Evolutionary conservation across 2,113 vertebrate genomes (phyloP), one percentile per base, ranked within the genome.

Genomic region (Boleophthalmus pectinirostris): DNA sequence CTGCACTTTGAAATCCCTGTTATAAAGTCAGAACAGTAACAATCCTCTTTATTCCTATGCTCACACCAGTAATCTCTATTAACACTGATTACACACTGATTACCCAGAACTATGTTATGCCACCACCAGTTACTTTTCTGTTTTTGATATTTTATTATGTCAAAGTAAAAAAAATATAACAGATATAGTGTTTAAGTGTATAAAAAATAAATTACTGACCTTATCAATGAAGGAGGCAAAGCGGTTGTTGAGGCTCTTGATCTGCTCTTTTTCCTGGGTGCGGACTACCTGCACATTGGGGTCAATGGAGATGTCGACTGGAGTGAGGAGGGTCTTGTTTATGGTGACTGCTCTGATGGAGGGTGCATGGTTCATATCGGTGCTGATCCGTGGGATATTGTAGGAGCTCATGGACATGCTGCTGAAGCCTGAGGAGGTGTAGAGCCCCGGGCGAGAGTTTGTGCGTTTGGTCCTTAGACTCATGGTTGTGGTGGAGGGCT

Each of bases 221-320:
- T 95, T 94, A 70, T 94, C 88, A 0, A 95, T 95, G 79, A 92
- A 92, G 21, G 88, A 88, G 33, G 75, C 92, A 4, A 94, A 93
- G 13, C 90, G 93, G 70, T 95, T 91, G 77, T 93, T 95, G 68
- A 95, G 91, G 0, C 23, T 70, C 85, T 94, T 93, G 81, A 95
- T 95, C 88, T 95, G 88, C 10, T 96, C 92, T 67, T 93, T 93
- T 81, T 96, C 94, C 69, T 95, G 81, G 29, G 61, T 84, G 0
- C 91, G 90, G 35, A 93, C 90, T 9, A 75, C 83, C 64, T 94
- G 93, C 66, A 96, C 57, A 5, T 58, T 81, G 0, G 94, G 92
- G 68, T 94, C 95, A 35, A 95, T 85, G 21, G 90, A 84, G 4
- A 93, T 20, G 0, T 93, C 85, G 57, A 95, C 66, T 0, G 93